Percentiles rank a stretch among this genome's conserved stretches.
phyloP scores from a whole-genome alignment of 2,888 invertebrate species.

The Agriopis marginaria region DNA sequence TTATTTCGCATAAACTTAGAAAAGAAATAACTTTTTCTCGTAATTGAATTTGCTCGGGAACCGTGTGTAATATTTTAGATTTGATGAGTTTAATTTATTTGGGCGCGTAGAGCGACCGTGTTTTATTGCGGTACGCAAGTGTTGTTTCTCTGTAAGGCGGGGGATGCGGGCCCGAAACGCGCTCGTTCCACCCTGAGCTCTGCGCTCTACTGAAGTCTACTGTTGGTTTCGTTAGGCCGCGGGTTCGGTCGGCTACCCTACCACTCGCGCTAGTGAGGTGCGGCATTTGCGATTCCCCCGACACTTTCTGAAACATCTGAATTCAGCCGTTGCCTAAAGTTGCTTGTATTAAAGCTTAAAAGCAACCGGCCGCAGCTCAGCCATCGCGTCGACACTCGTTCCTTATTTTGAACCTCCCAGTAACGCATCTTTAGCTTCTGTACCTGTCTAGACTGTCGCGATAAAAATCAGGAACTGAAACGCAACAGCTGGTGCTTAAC shows the following conservation, averaged over 20 bases:
- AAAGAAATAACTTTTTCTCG: constrained; percentile 17
- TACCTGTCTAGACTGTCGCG: constrained; percentile 4
- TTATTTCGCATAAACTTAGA: constrained; percentile 47
- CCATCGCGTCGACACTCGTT: background rate
- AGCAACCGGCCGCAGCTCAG: too few species aligned
- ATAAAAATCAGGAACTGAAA: constrained; percentile 5
- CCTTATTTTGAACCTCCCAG: constrained; percentile 10
- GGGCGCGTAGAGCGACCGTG: constrained; percentile 22
- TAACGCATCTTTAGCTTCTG: background rate
- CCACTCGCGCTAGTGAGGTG: constrained; percentile 40
- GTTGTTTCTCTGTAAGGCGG: constrained; percentile 19
- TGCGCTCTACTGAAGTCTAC: constrained; percentile 46
- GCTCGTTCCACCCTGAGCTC: constrained; percentile 36
- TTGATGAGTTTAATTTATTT: constrained; percentile 34
- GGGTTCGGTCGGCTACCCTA: constrained; percentile 7
- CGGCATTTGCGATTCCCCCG: constrained; percentile 12
- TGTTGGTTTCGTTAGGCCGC: constrained; percentile 33
- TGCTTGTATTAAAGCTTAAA: background rate
- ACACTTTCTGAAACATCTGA: background rate
- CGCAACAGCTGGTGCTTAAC: constrained; percentile 2
- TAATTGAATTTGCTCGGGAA: constrained; percentile 31
- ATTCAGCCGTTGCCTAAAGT: background rate
- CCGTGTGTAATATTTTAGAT: constrained; percentile 29
- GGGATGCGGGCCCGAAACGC: constrained; percentile 18
- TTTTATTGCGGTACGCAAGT: constrained; percentile 43